phyloP scores from a whole-genome alignment of 2,888 invertebrate species.

The Macrophya annulata region DNA sequence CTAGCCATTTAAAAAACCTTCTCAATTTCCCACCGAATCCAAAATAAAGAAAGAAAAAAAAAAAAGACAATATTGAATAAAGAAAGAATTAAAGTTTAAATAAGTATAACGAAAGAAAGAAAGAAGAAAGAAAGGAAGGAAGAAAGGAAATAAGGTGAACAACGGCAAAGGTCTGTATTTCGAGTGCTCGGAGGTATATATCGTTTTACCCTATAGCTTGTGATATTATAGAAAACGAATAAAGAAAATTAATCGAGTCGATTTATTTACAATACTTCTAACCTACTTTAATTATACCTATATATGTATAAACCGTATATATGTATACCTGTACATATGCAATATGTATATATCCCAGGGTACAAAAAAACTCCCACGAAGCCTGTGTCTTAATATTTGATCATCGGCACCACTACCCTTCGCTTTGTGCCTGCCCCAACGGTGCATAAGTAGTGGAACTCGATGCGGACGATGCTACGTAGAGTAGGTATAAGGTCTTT shows the following conservation, averaged over 20 bases:
- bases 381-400: constrained; percentile 59
- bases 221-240: no score
- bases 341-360: not conserved
- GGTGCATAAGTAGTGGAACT: constrained; percentile 19
- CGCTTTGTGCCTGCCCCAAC: not conserved
- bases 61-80: not conserved
- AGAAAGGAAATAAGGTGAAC: no score
- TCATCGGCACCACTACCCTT: constrained; percentile 43
- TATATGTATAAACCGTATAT: not conserved
- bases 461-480: constrained; percentile 3
- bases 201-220: not conserved
- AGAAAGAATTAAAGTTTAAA: not conserved
- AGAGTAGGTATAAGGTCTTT: not conserved
- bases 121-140: not conserved
- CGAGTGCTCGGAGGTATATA: not conserved
- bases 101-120: not conserved
- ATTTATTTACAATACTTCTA: not conserved
- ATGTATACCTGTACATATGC: not conserved
- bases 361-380: constrained; percentile 55
- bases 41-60: not conserved
- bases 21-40: constrained; percentile 5
- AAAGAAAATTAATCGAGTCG: constrained; percentile 38
- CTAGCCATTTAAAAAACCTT: constrained; percentile 50
- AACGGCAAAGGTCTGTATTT: no score
- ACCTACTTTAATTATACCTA: not conserved